These are phyloP conservation scores for Vannuccia rotundouncinata DNA, from an alignment of 2,888 invertebrate species.

Conservation along the genomic window DNA sequence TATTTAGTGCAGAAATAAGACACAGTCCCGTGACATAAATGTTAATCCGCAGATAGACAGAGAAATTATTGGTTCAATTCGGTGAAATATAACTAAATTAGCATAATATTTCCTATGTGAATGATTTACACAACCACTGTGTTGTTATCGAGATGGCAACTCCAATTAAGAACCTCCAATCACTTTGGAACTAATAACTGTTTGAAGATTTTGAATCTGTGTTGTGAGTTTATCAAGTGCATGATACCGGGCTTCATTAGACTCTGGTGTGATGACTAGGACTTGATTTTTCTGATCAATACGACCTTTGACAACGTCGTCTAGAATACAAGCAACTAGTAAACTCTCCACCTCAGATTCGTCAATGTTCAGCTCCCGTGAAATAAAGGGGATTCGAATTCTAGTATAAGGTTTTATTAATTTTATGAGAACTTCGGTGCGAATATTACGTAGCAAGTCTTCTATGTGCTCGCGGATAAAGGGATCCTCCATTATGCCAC, in stretches of 20 bases:
- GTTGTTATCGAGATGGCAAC: too few species aligned
- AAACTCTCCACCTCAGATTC: slow-evolving; percentile 80
- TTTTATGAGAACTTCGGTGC: slow-evolving; percentile 92
- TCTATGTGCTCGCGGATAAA: slow-evolving; percentile 98
- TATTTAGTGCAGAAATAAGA: too few species aligned
- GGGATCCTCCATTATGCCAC: slow-evolving; percentile 97
- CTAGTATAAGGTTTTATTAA: slow-evolving; percentile 93
- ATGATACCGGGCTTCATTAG: slow-evolving; percentile 67
- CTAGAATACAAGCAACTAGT: slow-evolving; percentile 91
- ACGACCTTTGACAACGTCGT: slow-evolving; percentile 64
- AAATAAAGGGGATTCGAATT: slow-evolving; percentile 94
- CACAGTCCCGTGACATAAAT: too few species aligned
- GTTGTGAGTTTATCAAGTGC: slow-evolving; percentile 89
- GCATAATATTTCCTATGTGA: too few species aligned
- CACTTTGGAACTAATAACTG: slow-evolving; percentile 9
- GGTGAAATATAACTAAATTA: too few species aligned
- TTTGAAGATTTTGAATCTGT: slow-evolving; percentile 32
- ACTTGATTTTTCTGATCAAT: slow-evolving; percentile 82
- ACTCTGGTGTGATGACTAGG: slow-evolving; percentile 69
- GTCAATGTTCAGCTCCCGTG: slow-evolving; percentile 60
- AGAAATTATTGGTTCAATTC: too few species aligned
- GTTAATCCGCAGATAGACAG: too few species aligned
- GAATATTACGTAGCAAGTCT: slow-evolving; percentile 85
- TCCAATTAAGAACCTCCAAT: neutral
- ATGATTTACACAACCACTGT: too few species aligned